These are phyloP conservation scores for Drosophila atroscutellata DNA, from an alignment of 2,888 invertebrate genomes.

Conservation along the genomic window DNA sequence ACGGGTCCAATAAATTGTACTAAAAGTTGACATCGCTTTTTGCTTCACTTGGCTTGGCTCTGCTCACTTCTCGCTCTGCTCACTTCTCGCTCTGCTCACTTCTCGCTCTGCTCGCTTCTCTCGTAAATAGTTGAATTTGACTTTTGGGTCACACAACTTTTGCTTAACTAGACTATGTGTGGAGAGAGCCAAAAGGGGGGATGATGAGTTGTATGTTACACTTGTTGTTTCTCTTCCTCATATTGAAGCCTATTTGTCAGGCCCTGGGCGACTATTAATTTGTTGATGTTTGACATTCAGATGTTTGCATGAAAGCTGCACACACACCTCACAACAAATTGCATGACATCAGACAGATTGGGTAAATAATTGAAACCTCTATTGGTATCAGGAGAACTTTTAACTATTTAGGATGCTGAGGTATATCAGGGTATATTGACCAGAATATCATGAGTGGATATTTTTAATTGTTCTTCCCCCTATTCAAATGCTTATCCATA, in stretches of 20 bases:
- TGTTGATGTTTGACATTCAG: constrained; percentile 41
- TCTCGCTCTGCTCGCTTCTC: neutral
- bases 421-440: neutral
- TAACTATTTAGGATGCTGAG: neutral
- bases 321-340: constrained; percentile 6
- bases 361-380: constrained; percentile 9
- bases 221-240: constrained; percentile 3
- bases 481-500: neutral
- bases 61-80: constrained; percentile 1
- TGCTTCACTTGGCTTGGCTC: constrained; percentile 9
- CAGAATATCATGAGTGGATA: neutral
- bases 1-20: constrained; percentile 63
- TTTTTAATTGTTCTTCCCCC: neutral
- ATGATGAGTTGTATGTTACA: neutral
- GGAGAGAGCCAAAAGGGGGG: neutral
- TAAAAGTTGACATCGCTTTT: constrained; percentile 27
- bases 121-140: constrained; percentile 38
- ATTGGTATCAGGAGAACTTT: neutral
- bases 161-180: constrained; percentile 16
- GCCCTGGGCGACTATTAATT: constrained; percentile 28
- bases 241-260: constrained; percentile 24
- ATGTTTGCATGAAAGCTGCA: constrained; percentile 17
- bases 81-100: neutral
- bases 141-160: constrained; percentile 26
- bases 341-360: constrained; percentile 21